Base-by-base conservation (phyloP, 2,888 invertebrate genomes). In the Netelia inedita region DNA sequence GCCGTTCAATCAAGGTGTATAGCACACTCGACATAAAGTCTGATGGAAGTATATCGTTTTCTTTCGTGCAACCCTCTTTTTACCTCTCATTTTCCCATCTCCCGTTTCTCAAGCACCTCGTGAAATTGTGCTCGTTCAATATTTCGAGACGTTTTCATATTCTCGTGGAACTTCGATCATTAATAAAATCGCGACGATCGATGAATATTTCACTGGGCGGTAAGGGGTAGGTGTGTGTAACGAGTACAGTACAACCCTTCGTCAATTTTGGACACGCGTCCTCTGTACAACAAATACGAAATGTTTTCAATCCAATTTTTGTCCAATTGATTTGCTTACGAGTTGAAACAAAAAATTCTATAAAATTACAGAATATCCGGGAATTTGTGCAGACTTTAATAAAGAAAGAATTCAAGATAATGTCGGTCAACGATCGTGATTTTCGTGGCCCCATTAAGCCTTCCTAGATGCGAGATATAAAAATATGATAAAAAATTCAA, bases 1-100 rank as follows among this genome's bases (percentile, higher is more conserved):
- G 69, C 65, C 55, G 68, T 61, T 85, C 83, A 78, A 86, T 81
- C 83, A 71, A 61, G 46, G 28, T 43, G 21, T 78, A 78, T 46
- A 57, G 57, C 43, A 19, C 43, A 41, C 68, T 71, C 63, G 75
- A 71, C 63, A 55, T 69, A 71, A 63, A 81, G 53, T 63, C 21
- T n/a, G 55, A 16, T 6, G 19, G 10, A 43, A 75, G 71, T 35
- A 35, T 71, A 75, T 71, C 28, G 28, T 69, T 35, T 57, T 63
- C 63, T n/a, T 50, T 75, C 63, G 9, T 68, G 23, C 50, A 23
- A 55, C 14, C 16, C 46, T 59, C 19, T 11, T 50, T 16, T 2
- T 21, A 6, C 43, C 21, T 75, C 16, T 53, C n/a, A 9, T 5
- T 53, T 53, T 61, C 19, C 5, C 35, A n/a, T 53, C 35, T 59